Evolutionary conservation across 2,797 vertebrate genomes (phyloP).

Genomic region (Adelosebastes latens): DNA sequence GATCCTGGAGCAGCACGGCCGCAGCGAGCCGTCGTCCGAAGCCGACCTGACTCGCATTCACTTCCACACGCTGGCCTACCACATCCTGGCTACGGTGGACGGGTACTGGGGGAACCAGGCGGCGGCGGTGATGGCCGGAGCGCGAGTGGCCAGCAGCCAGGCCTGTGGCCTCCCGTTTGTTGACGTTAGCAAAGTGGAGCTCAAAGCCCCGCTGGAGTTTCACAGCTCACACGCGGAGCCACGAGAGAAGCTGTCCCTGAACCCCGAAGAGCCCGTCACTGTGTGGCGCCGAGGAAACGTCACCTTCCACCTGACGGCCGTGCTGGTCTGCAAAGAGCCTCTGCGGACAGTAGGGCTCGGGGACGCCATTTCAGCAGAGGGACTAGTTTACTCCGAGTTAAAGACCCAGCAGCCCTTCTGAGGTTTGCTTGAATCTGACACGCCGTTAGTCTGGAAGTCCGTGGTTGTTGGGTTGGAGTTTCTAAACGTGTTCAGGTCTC

Average conservation of each 20-base stretch:
- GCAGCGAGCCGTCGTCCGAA: conserved; percentile 68
- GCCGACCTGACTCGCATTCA: conserved; percentile 93
- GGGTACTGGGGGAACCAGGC: conserved; percentile 95
- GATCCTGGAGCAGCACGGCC: conserved; percentile 90
- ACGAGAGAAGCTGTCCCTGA: conserved; percentile 77
- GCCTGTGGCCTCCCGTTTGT: conserved; percentile 88
- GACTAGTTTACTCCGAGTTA: conserved; percentile 91
- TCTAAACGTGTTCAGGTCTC: conserved; percentile 25
- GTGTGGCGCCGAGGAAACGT: conserved; percentile 88
- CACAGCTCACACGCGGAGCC: conserved; percentile 84
- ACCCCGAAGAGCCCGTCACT: conserved; percentile 86
- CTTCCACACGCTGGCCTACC: conserved; percentile 97
- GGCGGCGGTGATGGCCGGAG: conserved; percentile 91
- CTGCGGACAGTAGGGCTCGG: conserved; percentile 95
- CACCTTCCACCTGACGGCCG: conserved; percentile 91
- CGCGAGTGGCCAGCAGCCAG: conserved; percentile 91
- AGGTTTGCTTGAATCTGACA: conserved; percentile 11
- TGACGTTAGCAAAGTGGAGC: conserved; percentile 84
- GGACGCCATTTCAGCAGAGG: conserved; percentile 96
- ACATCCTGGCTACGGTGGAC: conserved; percentile 92
- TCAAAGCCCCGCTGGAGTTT: conserved; percentile 89
- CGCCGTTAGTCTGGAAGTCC: not conserved
- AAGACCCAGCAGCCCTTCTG: conserved; percentile 63
- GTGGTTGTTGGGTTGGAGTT: conserved; percentile 9
- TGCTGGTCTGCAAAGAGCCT: conserved; percentile 92